Conservation (phyloP, 2,888 invertebrate genomes). For the Drosophila kokeensis region DNA sequence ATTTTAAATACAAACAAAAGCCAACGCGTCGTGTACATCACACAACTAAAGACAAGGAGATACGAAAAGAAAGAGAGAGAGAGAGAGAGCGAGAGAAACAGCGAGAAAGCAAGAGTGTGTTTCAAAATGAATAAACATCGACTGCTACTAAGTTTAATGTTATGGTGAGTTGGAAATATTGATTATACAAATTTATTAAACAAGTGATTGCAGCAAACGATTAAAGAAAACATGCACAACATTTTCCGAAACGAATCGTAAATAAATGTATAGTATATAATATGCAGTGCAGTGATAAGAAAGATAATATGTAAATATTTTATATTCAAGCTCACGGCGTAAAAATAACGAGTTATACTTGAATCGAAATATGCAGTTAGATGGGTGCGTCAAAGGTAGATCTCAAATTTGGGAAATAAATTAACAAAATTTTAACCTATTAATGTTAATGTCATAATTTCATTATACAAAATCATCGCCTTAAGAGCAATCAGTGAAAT, state of each 20-base stretch:
- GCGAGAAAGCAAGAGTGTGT: conserved; percentile 39
- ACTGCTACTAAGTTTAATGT: conserved; percentile 76
- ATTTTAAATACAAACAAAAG: conserved; percentile 60
- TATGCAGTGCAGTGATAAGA: not conserved
- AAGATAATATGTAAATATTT: not conserved
- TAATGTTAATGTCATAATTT: not conserved
- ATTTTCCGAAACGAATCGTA: not conserved
- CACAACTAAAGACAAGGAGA: conserved; percentile 19
- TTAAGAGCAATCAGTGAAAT: not conserved
- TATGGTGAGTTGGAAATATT: conserved; percentile 76
- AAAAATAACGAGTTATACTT: conserved; percentile 10
- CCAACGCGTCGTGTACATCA: conserved; percentile 34
- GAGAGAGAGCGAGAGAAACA: conserved; percentile 16
- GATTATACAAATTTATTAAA: not conserved
- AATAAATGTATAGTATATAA: not conserved
- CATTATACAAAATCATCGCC: not conserved
- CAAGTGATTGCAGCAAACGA: not conserved
- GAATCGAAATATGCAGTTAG: not conserved
- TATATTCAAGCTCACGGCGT: not conserved
- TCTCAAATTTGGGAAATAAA: not conserved
- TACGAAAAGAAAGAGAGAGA: not conserved
- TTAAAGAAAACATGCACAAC: not conserved
- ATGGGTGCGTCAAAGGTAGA: not conserved
- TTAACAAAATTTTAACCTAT: not conserved
- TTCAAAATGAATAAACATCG: conserved; percentile 75